Evolutionary conservation across 2,113 vertebrate genomes (phyloP).

Genomic region (Herpetotheres cachinnans): DNA sequence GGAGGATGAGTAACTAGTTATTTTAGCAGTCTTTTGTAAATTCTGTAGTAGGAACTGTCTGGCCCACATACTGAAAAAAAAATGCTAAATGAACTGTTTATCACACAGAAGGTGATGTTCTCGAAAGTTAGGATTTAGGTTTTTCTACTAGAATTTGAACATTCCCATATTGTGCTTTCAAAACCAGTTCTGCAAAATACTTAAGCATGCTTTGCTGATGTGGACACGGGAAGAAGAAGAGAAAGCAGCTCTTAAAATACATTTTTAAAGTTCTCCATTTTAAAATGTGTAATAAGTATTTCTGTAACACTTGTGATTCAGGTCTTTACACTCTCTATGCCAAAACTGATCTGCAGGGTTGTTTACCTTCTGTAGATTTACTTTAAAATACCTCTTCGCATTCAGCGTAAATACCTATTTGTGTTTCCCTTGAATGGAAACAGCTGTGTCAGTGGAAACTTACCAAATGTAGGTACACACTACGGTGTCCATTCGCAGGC

Average conservation of each 20-base stretch:
- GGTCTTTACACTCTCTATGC: neutral
- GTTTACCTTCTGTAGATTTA: neutral
- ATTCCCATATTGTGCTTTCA: neutral
- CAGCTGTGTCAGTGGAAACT: neutral
- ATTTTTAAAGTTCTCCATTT: neutral
- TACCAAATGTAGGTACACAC: neutral
- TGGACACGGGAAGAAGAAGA: neutral
- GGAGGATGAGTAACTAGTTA: neutral
- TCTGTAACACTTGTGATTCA: neutral
- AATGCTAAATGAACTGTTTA: neutral
- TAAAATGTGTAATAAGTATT: neutral
- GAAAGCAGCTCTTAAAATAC: neutral
- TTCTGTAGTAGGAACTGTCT: slow-evolving; percentile 7
- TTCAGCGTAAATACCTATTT: neutral
- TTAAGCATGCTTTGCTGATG: neutral
- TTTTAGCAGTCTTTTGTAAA: neutral
- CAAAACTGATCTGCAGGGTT: neutral
- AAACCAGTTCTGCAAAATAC: neutral
- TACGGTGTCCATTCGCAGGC: neutral
- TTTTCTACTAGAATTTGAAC: neutral
- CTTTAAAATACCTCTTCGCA: neutral
- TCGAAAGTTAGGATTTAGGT: neutral
- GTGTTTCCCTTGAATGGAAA: neutral
- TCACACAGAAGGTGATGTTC: neutral
- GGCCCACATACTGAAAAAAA: neutral